Conservation (phyloP, 2,888 invertebrate species). For the Deilephila elpenor region DNA sequence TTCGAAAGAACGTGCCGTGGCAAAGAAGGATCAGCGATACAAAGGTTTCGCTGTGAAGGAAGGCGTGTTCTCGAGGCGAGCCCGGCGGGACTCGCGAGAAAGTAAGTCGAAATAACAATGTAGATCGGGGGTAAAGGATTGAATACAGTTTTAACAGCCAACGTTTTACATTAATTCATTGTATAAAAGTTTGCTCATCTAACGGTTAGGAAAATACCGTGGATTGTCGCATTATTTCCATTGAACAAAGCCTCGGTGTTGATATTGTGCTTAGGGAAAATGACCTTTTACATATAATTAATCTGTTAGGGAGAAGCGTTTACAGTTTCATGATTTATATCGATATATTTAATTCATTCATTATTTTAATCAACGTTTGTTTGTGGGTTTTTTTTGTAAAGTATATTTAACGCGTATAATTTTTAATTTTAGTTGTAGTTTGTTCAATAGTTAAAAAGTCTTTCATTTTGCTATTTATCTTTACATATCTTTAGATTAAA, state of each 20-base stretch:
- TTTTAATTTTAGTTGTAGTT: too few species aligned
- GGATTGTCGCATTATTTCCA: neutral
- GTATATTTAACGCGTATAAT: neutral
- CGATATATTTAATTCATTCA: neutral
- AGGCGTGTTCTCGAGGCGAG: conserved; percentile 45
- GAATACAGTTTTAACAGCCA: conserved; percentile 11
- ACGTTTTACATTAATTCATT: conserved; percentile 7
- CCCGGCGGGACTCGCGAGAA: conserved; percentile 54
- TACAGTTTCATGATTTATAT: neutral
- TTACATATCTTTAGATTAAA: too few species aligned
- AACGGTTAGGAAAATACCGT: conserved; percentile 4
- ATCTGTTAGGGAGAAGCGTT: neutral
- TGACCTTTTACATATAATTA: conserved; percentile 1
- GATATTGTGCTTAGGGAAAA: neutral
- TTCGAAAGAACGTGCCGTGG: conserved; percentile 39
- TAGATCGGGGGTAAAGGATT: neutral
- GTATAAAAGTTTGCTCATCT: neutral
- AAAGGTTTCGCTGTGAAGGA: conserved; percentile 56
- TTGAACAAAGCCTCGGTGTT: conserved; percentile 1
- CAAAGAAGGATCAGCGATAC: conserved; percentile 45
- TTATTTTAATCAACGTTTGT: neutral
- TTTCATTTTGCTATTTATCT: too few species aligned
- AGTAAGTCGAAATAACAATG: conserved; percentile 49
- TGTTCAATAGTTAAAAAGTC: too few species aligned
- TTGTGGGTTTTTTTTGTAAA: neutral